Evolutionary conservation across 2,113 vertebrate genomes (phyloP).

Genomic region (Tringa solitaria): DNA sequence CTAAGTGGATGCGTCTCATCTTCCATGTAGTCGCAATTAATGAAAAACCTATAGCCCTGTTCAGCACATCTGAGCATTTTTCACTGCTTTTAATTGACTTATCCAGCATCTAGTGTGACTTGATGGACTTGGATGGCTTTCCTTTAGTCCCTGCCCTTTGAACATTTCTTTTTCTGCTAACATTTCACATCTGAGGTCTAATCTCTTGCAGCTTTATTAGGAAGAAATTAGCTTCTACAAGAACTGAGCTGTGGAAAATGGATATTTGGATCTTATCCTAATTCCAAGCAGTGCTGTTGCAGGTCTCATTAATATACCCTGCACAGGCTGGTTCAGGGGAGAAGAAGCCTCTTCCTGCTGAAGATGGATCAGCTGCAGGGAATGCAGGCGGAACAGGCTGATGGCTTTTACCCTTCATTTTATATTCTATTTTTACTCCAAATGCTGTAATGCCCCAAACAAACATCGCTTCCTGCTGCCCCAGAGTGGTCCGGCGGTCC

Average conservation of each 20-base stretch:
- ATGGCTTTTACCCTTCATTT: not conserved
- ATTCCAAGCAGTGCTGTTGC: accelerated
- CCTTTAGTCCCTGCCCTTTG: not conserved
- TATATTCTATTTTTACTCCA: not conserved
- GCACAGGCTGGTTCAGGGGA: not conserved
- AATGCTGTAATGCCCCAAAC: accelerated
- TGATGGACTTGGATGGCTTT: not conserved
- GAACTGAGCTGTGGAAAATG: not conserved
- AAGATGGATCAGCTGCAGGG: not conserved
- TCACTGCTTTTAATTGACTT: not conserved
- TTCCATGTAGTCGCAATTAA: accelerated
- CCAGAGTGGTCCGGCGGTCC: not conserved
- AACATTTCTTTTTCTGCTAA: not conserved
- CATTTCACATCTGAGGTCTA: not conserved
- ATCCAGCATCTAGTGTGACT: not conserved
- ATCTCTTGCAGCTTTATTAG: not conserved
- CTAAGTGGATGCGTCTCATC: not conserved
- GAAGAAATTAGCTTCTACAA: not conserved
- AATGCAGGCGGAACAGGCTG: not conserved
- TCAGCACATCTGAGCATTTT: not conserved
- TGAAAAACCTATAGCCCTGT: not conserved
- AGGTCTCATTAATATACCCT: not conserved
- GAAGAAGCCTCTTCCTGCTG: not conserved
- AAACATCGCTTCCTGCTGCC: accelerated
- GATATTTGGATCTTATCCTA: not conserved